A percentile compares a stretch with the other conserved stretches of the same genome.
phyloP scores from a whole-genome alignment of 2,797 vertebrate genomes.

The Hippopotamyrus pictus region DNA sequence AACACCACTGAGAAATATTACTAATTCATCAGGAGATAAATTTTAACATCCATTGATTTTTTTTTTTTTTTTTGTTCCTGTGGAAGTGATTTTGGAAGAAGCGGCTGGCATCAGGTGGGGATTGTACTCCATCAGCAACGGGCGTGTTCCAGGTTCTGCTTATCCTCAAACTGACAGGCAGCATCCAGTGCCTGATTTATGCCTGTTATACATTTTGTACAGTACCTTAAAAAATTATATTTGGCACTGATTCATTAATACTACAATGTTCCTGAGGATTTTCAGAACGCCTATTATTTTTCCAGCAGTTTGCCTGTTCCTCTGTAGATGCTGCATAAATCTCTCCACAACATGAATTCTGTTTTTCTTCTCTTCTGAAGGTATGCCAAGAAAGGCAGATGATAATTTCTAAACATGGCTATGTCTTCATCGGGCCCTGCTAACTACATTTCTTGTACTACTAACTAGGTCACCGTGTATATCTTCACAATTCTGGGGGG shows the following conservation, averaged over 20 bases:
- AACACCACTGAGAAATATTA: conserved; percentile 23
- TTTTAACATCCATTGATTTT: conserved; percentile 24
- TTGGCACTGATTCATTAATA: not conserved
- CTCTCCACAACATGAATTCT: not conserved
- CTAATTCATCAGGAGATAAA: conserved; percentile 21
- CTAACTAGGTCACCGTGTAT: not conserved
- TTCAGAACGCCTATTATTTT: not conserved
- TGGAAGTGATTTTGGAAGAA: not conserved
- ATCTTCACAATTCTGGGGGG: not conserved
- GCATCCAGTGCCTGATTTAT: not conserved
- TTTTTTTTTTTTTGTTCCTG: not conserved
- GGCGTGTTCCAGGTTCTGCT: not conserved
- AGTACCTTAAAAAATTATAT: not conserved
- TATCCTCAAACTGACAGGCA: not conserved
- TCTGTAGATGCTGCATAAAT: not conserved
- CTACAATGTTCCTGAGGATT: not conserved
- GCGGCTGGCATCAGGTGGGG: not conserved
- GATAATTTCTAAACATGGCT: not conserved
- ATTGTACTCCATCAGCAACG: not conserved
- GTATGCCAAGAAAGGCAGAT: not conserved
- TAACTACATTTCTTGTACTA: not conserved
- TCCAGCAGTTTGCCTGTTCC: not conserved
- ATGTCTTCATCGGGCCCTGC: not conserved
- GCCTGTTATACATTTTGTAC: not conserved
- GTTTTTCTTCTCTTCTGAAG: not conserved